Evolutionary conservation across 2,113 vertebrate genomes (phyloP).

Genomic region (Meles meles): DNA sequence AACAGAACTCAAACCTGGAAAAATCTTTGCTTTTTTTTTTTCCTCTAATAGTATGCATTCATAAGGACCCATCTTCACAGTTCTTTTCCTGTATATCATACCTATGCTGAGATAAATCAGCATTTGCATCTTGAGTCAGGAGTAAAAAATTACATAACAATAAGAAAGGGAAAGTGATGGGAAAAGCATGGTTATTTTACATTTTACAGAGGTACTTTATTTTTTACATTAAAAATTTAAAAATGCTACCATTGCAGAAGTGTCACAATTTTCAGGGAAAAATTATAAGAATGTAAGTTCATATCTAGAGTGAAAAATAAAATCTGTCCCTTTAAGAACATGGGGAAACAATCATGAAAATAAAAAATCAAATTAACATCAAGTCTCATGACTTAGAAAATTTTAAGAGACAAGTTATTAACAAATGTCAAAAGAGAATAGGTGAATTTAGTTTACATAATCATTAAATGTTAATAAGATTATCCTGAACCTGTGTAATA

Average conservation of each 20-base stretch:
- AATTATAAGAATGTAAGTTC: not conserved
- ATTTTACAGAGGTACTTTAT: not conserved
- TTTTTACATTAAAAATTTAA: not conserved
- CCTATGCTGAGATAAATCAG: not conserved
- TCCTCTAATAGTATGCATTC: not conserved
- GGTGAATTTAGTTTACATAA: conserved; percentile 10
- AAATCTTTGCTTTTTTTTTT: not conserved
- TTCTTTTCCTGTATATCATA: not conserved
- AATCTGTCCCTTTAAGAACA: conserved; percentile 14
- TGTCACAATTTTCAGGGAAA: not conserved
- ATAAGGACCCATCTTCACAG: not conserved
- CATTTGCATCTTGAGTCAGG: not conserved
- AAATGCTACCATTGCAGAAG: not conserved
- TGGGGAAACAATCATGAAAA: not conserved
- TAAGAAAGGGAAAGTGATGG: not conserved
- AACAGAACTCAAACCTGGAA: not conserved
- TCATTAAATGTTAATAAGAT: conserved; percentile 48
- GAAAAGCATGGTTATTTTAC: not conserved
- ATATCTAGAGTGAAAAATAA: not conserved
- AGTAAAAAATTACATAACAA: not conserved
- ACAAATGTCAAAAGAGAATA: conserved; percentile 31
- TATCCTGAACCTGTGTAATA: conserved; percentile 1
- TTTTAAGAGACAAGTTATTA: conserved; percentile 18
- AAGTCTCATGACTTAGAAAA: conserved; percentile 31
- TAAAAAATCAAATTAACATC: not conserved